Base-by-base conservation (phyloP, 2,888 invertebrate species). In the Rhingia rostrata region DNA sequence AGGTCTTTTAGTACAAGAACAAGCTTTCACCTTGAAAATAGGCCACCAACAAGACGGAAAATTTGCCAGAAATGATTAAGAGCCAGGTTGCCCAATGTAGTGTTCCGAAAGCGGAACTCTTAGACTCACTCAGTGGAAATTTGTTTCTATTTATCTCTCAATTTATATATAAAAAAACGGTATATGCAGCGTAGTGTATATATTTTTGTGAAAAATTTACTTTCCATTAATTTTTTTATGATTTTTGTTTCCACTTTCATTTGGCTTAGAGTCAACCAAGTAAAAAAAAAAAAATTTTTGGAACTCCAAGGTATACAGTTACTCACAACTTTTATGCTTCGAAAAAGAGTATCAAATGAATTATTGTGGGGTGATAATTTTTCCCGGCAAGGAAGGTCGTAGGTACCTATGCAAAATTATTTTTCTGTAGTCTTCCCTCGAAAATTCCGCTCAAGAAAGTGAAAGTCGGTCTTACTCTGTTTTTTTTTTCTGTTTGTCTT, bases 61-160 rank as follows among this genome's bases (percentile, higher is more conserved):
- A 30, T 58, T 69, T 12, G 43, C 51, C 35, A 79, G 14, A 61
- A 43, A 63, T 69, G 41, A 61, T 10, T 69, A 5, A 45, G n/a
- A 39, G 60, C 30, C 43, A 39, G 33, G 45, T 66, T 45, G 49
- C 39, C 33, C 58, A 51, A 33, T 10, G 22, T 22, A 54, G 10
- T 56, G 53, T 58, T 70, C 41, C 47, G 84, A 84, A 80, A 84
- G 80, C 84, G 84, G 80, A 84, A 84, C 75, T 80, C 66, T 61
- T 69, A 37, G 39, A 80, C 4, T 84, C 80, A 75, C 45, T 70
- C 64, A 75, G 14, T 80, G 74, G 73, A 78, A 83, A 83, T 69
- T 22, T 37, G 43, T 70, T 60, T 49, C 54, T 66, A 61, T 53
- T 79, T 74, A 53, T 64, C 37, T 70, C 32, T 64, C 51, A 58